A percentile compares a stretch with the other conserved stretches of the same genome.
Evolutionary conservation across 2,797 vertebrate genomes (phyloP).

Genomic region (Petrocephalus schoutedeni): DNA sequence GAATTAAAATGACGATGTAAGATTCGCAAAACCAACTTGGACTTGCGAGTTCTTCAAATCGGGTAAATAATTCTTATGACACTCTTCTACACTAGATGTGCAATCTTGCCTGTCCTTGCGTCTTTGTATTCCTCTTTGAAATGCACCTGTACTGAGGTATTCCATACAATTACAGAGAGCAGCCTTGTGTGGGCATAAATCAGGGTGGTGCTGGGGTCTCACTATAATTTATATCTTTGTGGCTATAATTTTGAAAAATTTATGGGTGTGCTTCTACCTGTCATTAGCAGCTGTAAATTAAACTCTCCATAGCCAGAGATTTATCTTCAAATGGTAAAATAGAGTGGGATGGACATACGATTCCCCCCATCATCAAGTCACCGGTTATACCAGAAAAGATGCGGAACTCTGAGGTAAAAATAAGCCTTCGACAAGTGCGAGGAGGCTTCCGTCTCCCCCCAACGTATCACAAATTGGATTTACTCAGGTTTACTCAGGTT

Average conservation of each 20-base stretch:
- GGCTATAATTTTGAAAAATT: neutral
- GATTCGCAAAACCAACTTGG: neutral
- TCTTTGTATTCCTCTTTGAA: neutral
- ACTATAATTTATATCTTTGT: neutral
- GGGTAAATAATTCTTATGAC: neutral
- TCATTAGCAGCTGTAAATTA: neutral
- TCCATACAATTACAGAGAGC: neutral
- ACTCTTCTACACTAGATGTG: neutral
- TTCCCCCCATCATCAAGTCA: neutral
- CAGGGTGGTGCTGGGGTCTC: neutral
- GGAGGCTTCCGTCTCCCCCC: neutral
- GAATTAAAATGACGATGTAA: neutral
- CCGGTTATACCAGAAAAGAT: neutral
- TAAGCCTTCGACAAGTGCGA: neutral
- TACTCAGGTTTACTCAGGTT: neutral
- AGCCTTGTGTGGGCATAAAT: neutral
- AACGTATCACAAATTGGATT: neutral
- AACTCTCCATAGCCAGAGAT: neutral
- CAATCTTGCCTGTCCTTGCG: neutral
- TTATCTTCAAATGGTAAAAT: neutral
- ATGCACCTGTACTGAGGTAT: neutral
- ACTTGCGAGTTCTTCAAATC: neutral
- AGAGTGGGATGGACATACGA: neutral
- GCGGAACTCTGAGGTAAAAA: neutral
- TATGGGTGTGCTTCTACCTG: neutral